A percentile compares a stretch with the other conserved stretches of the same genome.
Evolutionary conservation across 1,140 invertebrate species (phyloP).

Genomic region (Atta colombica): DNA sequence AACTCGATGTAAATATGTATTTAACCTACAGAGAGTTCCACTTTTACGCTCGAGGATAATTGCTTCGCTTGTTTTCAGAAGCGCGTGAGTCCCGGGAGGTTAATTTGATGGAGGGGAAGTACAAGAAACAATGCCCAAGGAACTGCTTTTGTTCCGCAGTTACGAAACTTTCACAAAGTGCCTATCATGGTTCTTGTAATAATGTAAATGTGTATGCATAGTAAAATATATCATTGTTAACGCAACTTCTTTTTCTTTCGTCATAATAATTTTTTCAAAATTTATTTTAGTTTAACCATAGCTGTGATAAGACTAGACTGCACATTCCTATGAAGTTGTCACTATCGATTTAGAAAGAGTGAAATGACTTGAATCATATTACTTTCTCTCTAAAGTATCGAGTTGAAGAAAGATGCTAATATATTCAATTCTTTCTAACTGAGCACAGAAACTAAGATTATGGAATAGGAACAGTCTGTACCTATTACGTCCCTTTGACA

Average conservation of each 20-base stretch:
- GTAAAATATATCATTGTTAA: constrained; percentile 20
- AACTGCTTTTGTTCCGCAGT: constrained; percentile 40
- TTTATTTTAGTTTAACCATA: not conserved
- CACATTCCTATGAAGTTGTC: too few relatives aligned
- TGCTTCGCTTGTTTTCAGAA: constrained; percentile 49
- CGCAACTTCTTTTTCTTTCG: constrained; percentile 5
- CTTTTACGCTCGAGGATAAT: constrained; percentile 41
- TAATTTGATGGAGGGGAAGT: constrained; percentile 36
- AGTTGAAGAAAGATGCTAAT: too few relatives aligned
- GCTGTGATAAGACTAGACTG: too few relatives aligned
- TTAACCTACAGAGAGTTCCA: constrained; percentile 20
- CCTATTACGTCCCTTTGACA: too few relatives aligned
- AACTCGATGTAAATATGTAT: constrained; percentile 17
- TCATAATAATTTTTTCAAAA: constrained; percentile 6
- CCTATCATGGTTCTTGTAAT: constrained; percentile 32
- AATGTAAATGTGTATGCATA: not conserved
- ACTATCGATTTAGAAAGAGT: too few relatives aligned
- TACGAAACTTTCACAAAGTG: constrained; percentile 45
- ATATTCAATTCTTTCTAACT: too few relatives aligned
- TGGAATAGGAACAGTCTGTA: too few relatives aligned
- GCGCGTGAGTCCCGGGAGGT: constrained; percentile 31
- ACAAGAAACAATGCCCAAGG: constrained; percentile 48
- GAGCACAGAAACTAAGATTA: too few relatives aligned
- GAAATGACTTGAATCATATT: too few relatives aligned
- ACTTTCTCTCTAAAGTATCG: too few relatives aligned